Evolutionary conservation across 2,797 vertebrate species (phyloP).

Genomic region (Periparus ater): DNA sequence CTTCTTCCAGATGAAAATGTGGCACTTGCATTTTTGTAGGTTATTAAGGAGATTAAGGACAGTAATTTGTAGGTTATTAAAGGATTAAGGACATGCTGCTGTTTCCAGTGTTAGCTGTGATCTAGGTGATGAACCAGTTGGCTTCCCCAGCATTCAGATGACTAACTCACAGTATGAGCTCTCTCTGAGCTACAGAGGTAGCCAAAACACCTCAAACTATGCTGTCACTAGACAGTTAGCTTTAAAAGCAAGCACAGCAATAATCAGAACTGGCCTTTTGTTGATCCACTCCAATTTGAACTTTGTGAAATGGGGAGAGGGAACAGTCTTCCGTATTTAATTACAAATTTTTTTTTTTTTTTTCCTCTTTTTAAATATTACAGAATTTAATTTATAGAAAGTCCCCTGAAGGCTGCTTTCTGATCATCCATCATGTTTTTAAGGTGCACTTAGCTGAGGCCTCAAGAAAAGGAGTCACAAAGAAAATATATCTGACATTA

Average conservation of each 20-base stretch:
- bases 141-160: neutral
- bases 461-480: neutral
- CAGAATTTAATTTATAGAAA: neutral
- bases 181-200: neutral
- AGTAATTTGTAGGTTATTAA: too few relatives aligned
- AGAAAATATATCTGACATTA: neutral
- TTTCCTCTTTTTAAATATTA: neutral
- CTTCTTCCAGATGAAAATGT: rapidly evolving
- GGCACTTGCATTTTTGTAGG: neutral
- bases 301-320: neutral
- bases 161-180: neutral
- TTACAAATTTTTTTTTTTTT: neutral
- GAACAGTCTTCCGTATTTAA: neutral
- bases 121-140: neutral
- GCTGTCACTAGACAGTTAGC: neutral
- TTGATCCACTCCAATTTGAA: neutral
- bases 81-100: neutral
- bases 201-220: neutral
- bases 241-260: neutral
- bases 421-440: neutral
- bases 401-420: neutral
- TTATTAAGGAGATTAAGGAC: too few relatives aligned
- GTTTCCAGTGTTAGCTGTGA: neutral
- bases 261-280: neutral
- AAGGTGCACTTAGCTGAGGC: neutral